Percentiles rank a stretch among this genome's conserved stretches.
These are phyloP conservation scores for Gonocerus acuteangulatus DNA, from an alignment of 2,888 invertebrate species.

Conservation along the genomic window DNA sequence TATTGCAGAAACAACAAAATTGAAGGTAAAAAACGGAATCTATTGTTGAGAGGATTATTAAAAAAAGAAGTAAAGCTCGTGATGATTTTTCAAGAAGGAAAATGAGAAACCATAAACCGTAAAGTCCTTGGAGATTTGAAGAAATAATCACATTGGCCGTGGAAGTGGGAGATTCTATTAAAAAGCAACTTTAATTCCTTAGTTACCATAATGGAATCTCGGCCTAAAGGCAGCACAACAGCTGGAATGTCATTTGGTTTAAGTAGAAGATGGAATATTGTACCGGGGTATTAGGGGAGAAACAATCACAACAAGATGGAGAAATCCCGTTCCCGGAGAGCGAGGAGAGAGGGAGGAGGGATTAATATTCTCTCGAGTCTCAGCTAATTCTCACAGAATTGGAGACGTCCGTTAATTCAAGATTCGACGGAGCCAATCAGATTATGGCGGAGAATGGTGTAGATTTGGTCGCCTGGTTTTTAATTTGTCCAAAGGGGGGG, in stretches of 20 bases:
- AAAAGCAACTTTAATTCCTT: constrained; percentile 19
- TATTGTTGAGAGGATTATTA: no score
- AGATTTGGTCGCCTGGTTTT: constrained; percentile 5
- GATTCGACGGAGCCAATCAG: neutral
- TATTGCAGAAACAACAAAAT: no score
- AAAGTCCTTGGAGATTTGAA: neutral
- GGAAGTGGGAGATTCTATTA: constrained; percentile 10
- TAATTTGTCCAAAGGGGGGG: constrained; percentile 8
- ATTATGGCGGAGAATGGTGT: constrained; percentile 12
- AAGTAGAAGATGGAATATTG: constrained; percentile 24
- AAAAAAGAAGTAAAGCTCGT: no score
- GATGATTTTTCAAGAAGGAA: no score
- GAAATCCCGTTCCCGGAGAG: constrained; percentile 1
- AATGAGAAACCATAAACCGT: no score
- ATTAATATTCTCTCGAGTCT: constrained; percentile 4
- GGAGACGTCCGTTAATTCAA: constrained; percentile 21
- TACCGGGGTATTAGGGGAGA: neutral
- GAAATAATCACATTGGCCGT: neutral
- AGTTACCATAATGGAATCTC: constrained; percentile 21
- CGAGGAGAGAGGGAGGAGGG: no score
- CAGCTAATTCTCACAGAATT: constrained; percentile 13
- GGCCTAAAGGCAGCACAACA: neutral
- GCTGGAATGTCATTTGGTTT: constrained; percentile 17
- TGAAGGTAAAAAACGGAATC: no score
- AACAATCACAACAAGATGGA: constrained; percentile 13